A percentile compares a stretch with the other conserved stretches of the same genome.
Evolutionary conservation across 2,888 invertebrate genomes (phyloP).

Genomic region (Drosophila glabriapex): DNA sequence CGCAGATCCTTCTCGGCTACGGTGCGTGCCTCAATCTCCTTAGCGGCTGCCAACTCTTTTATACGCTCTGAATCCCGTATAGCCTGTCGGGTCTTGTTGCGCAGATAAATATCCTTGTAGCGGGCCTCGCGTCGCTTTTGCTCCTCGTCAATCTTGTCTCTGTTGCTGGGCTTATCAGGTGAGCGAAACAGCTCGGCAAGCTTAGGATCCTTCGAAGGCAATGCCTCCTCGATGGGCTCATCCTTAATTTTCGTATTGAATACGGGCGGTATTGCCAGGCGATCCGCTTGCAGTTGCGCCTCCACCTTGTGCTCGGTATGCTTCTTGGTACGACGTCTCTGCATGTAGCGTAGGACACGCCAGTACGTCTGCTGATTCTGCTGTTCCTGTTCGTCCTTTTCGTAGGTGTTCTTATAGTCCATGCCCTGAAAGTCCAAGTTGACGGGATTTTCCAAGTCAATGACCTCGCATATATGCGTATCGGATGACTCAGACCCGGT

Average conservation of each 20-base stretch:
- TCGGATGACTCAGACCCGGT: conserved; percentile 72
- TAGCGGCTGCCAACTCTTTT: conserved; percentile 30
- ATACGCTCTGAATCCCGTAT: conserved; percentile 30
- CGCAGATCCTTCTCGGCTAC: conserved; percentile 70
- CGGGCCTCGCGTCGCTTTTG: conserved; percentile 64
- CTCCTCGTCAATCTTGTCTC: conserved; percentile 65
- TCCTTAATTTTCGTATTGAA: conserved; percentile 61
- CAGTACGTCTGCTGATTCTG: conserved; percentile 81
- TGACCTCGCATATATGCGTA: conserved; percentile 80
- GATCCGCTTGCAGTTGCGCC: conserved; percentile 69
- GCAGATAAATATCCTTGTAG: conserved; percentile 78
- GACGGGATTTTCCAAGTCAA: conserved; percentile 83
- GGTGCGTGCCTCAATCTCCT: conserved; percentile 50
- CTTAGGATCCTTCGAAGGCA: conserved; percentile 26
- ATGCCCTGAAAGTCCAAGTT: conserved; percentile 83
- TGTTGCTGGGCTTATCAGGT: conserved; percentile 73
- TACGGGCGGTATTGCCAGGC: conserved; percentile 66
- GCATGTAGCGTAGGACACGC: conserved; percentile 78
- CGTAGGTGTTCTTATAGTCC: conserved; percentile 83
- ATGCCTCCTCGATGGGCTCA: not conserved
- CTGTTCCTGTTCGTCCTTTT: conserved; percentile 81
- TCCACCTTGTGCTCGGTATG: conserved; percentile 65
- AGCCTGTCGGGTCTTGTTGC: conserved; percentile 51
- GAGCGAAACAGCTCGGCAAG: conserved; percentile 75
- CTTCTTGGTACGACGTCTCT: conserved; percentile 68